Percentiles rank a stretch among this genome's conserved stretches.
Evolutionary conservation across 2,113 vertebrate genomes (phyloP).

Genomic region (Tachycineta bicolor): DNA sequence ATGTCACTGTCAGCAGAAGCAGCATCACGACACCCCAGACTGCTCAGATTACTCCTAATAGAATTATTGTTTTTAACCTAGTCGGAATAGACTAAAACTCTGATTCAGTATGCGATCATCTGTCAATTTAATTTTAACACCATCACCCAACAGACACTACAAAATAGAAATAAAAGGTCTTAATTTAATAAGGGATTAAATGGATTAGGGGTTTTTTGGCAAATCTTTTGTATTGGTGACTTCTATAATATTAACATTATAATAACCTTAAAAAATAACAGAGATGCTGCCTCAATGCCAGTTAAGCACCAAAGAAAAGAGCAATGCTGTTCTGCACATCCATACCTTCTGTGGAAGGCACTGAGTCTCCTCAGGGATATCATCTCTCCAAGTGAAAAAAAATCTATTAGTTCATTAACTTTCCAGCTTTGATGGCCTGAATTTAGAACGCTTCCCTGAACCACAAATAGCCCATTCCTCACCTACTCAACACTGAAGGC

Average conservation of each 20-base stretch:
- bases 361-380: not conserved
- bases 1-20: not conserved
- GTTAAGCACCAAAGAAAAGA: not conserved
- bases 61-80: not conserved
- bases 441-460: not conserved
- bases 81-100: not conserved
- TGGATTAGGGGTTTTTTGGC: rapidly evolving
- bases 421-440: not conserved
- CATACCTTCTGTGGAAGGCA: not conserved
- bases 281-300: not conserved
- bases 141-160: not conserved
- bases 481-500: not conserved
- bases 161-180: not conserved
- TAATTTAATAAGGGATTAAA: not conserved
- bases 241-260: not conserved
- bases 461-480: not conserved
- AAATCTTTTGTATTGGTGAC: not conserved
- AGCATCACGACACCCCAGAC: not conserved
- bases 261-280: not conserved
- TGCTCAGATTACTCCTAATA: not conserved
- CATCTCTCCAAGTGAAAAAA: not conserved
- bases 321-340: not conserved
- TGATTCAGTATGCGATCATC: not conserved
- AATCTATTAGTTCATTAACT: slow-evolving; percentile 1
- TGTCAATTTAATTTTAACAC: not conserved